A percentile compares a stretch with the other conserved stretches of the same genome.
These are phyloP conservation scores for Zosterops borbonicus DNA, from an alignment of 2,113 vertebrate genomes.

Conservation along the genomic window DNA sequence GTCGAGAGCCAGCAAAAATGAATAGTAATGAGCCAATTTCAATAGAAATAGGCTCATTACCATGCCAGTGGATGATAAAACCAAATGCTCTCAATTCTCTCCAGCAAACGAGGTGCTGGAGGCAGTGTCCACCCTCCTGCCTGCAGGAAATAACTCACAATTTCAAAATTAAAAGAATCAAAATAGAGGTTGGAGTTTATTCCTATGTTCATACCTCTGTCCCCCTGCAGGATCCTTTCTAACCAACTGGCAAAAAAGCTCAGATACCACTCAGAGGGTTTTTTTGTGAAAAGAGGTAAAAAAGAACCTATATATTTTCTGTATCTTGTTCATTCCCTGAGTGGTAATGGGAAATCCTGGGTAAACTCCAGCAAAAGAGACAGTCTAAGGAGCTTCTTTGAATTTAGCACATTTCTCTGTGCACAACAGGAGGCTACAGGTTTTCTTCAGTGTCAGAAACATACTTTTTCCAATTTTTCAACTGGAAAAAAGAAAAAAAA, in stretches of 20 bases:
- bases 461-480: background rate
- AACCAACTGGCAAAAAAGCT: conserved; percentile 51
- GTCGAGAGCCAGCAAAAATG: conserved; percentile 76
- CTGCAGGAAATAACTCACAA: conserved; percentile 65
- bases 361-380: conserved; percentile 35
- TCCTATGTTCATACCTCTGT: conserved; percentile 47
- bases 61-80: conserved; percentile 77
- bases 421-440: background rate
- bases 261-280: background rate
- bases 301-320: background rate
- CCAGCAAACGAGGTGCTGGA: conserved; percentile 72
- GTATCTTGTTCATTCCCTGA: conserved; percentile 4
- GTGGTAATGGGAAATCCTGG: conserved; percentile 53
- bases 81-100: conserved; percentile 78
- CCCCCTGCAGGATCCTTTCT: conserved; percentile 52
- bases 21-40: conserved; percentile 80
- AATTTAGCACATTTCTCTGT: conserved; percentile 34
- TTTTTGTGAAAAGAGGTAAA: conserved; percentile 21
- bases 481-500: background rate
- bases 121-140: conserved; percentile 71
- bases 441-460: conserved; percentile 23
- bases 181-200: conserved; percentile 67
- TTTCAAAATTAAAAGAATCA: conserved; percentile 73
- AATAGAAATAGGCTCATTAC: conserved; percentile 80
- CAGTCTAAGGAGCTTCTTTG: background rate